Evolutionary conservation across 2,797 vertebrate genomes (phyloP).

Genomic region (Sebastolobus altivelis): DNA sequence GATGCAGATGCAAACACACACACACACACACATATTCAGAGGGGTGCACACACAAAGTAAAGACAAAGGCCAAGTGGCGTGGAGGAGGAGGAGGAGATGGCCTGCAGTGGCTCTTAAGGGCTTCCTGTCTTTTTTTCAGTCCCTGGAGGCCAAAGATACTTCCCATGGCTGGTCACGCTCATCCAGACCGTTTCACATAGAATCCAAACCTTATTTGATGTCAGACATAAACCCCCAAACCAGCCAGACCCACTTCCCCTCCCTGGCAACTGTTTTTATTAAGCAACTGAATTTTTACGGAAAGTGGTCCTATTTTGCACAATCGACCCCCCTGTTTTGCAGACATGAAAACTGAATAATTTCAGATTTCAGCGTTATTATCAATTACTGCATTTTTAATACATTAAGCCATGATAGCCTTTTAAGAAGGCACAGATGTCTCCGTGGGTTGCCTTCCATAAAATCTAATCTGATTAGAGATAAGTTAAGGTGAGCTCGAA

Average conservation of each 20-base stretch:
- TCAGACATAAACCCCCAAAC: constrained; percentile 66
- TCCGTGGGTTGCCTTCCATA: constrained; percentile 46
- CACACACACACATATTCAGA: constrained; percentile 26
- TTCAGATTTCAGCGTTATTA: constrained; percentile 44
- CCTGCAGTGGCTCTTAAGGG: constrained; percentile 76
- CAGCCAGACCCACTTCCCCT: constrained; percentile 53
- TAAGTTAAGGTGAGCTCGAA: constrained; percentile 52
- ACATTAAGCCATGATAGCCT: constrained; percentile 46
- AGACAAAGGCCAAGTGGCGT: constrained; percentile 79
- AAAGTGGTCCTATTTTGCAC: constrained; percentile 41
- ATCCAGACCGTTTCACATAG: constrained; percentile 78
- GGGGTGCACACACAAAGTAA: constrained; percentile 46
- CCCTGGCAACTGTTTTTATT: constrained; percentile 53
- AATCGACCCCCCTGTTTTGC: constrained; percentile 16
- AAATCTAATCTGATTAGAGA: constrained; percentile 63
- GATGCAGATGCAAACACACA: constrained; percentile 75
- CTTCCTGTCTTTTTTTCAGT: constrained; percentile 72
- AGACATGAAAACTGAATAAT: constrained; percentile 42
- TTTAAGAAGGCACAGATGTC: constrained; percentile 67
- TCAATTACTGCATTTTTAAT: constrained; percentile 63
- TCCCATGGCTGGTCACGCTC: constrained; percentile 79
- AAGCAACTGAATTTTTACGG: constrained; percentile 28
- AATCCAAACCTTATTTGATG: constrained; percentile 80
- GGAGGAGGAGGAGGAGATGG: constrained; percentile 62
- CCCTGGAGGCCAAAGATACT: constrained; percentile 73